Evolutionary conservation across 2,113 vertebrate genomes (phyloP), one percentile per base, ranked within the genome.

Genomic region (Cnemophilus loriae): DNA sequence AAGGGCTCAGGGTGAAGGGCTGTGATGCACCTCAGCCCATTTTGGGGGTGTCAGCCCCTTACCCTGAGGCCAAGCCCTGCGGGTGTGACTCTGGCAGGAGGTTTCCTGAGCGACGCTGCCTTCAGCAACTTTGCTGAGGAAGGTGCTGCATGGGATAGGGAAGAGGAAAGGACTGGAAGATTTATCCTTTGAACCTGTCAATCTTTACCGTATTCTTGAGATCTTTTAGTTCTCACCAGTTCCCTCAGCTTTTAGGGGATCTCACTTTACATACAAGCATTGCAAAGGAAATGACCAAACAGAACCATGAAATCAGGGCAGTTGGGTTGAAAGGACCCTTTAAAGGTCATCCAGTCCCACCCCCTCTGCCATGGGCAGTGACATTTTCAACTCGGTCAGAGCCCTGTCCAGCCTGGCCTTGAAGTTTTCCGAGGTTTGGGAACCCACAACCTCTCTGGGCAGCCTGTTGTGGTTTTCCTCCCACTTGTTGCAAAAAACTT

Each of bases 401-500:
- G 47, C 63, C n/a, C n/a, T 69, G 30, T 5, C 70, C 55, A 69
- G 21, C 26, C 55, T 76, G 70, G 41, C 47, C 22, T 56, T 63
- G 55, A 47, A 16, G 20, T 41, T 76, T 61, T 35, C 47, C 55
- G 76, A 11, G 21, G 70, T 32, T 1, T 52, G 26, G 26, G 14
- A 11, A 60, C 47, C n/a, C 7, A 83, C 10, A 30, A 32, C 30
- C 24, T 13, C 61, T 41, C 41, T 61, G 61, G 20, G 50, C n/a
- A 41, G 14, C 20, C n/a, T 35, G 30, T 6, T 41, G 13, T 9
- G 16, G 19, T 55, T 83, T 83, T 61, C 53, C 13, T 20, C 61
- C 8, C 0, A 0, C 37, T 39, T 28, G 18, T 9, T 30, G 16
- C n/a, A 75, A 60, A 67, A 67, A 6, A 20, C 1, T 14, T 61